Base-by-base conservation (phyloP, 2,888 invertebrate genomes). In the Mesoligia furuncula region DNA sequence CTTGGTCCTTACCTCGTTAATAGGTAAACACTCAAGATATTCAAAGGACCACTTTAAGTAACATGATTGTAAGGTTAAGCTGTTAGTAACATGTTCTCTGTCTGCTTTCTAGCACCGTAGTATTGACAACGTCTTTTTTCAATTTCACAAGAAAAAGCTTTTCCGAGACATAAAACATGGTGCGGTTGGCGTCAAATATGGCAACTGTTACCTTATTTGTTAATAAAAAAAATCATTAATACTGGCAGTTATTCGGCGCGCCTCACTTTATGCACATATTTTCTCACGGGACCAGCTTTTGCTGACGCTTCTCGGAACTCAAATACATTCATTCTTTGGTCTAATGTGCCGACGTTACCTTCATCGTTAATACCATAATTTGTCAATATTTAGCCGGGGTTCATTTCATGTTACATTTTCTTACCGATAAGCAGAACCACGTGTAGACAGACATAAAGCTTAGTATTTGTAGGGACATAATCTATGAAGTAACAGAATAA, bases 201-300 rank as follows among this genome's bases (percentile, higher is more conserved):
- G 68, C 57, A 69, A 68, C 71, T 66, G 48, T 65, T 77, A 70
- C 84, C 65, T 74, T 79, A 79, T 73, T 84, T 75, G 64, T 75
- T 79, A 62, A 76, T 59, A 81, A 66, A 61, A 81, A 81, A 83
- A 78, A 69, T 77, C 68, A 79, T 83, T 62, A 67, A 80, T 77
- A 85, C 68, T 74, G 77, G 71, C 67, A 73, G 75, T 67, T 77
- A 78, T 73, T 84, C 65, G 85, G 85, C 83, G 80, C 85, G 83
- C 83, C 80, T 89, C 80, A 81, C 84, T 87, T 48, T 86, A 87
- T 86, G 85, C 84, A 75, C 83, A 85, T 83, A 84, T 81, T 75
- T 88, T 91, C 92, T 90, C 92, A 92, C 92, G 92, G 87, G 79
- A 85, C 87, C 80, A 77, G 84, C 81, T 87, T 88, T 83, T 85